phyloP scores from a whole-genome alignment of 2,797 vertebrate species.

The Luscinia megarhynchos region DNA sequence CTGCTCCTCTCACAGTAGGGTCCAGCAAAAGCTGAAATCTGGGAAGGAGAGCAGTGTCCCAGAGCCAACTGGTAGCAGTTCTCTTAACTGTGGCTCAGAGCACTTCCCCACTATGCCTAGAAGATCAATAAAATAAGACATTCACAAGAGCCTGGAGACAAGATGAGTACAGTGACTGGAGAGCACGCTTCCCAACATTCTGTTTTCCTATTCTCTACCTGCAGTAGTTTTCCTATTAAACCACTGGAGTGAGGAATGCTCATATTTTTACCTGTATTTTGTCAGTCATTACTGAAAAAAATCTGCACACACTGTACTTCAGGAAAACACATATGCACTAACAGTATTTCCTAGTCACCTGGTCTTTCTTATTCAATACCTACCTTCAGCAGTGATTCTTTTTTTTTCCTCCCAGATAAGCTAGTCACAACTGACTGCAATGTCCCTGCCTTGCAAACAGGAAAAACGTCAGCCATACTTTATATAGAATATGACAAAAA shows the following conservation, averaged over 20 bases:
- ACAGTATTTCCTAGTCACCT: not conserved
- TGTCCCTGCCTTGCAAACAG: not conserved
- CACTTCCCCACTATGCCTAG: not conserved
- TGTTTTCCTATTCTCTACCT: not conserved
- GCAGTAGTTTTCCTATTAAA: not conserved
- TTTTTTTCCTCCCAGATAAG: not conserved
- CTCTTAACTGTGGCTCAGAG: not conserved
- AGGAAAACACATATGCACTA: not conserved
- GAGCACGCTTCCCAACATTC: not conserved
- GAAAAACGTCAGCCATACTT: not conserved
- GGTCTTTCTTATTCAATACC: not conserved
- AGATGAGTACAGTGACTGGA: not conserved
- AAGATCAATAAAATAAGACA: slow-evolving; percentile 1
- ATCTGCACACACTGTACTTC: not conserved
- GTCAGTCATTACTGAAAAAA: not conserved
- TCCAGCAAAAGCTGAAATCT: not conserved
- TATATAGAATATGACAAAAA: not conserved
- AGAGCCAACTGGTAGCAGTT: not conserved
- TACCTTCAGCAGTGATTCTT: not conserved
- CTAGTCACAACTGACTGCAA: not conserved
- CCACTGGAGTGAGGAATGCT: not conserved
- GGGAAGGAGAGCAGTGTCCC: not conserved
- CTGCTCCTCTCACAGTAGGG: not conserved
- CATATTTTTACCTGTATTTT: not conserved
- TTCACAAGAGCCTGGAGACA: not conserved